Evolutionary conservation across 2,797 vertebrate genomes (phyloP).

Genomic region (Cephalopachus bancanus): DNA sequence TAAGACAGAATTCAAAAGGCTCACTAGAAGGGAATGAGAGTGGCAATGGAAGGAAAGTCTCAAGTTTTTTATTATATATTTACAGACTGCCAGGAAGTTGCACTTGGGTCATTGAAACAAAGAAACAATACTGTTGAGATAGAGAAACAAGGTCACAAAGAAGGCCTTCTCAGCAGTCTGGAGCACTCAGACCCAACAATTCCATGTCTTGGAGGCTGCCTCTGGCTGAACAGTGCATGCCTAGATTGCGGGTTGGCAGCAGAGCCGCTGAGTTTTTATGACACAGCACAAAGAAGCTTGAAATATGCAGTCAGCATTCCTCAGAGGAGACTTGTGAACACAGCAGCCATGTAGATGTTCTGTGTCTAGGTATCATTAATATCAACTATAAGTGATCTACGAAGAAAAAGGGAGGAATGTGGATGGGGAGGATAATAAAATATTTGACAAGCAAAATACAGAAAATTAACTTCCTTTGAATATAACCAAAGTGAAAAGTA

Average conservation of each 20-base stretch:
- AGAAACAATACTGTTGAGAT: background rate
- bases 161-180: background rate
- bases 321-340: background rate
- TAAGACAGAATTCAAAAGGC: constrained; percentile 15
- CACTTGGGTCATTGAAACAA: background rate
- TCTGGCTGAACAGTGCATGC: background rate
- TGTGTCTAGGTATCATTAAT: background rate
- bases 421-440: background rate
- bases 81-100: background rate
- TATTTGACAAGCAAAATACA: background rate
- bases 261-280: background rate
- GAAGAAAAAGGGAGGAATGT: background rate
- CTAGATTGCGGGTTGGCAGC: background rate
- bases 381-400: background rate
- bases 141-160: background rate
- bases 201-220: background rate
- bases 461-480: no score
- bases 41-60: background rate
- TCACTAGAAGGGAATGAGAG: background rate
- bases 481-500: background rate
- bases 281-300: background rate
- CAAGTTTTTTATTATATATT: background rate
- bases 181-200: background rate
- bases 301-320: background rate
- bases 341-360: background rate